Percentiles rank a stretch among this genome's conserved stretches.
These are phyloP conservation scores for Drosophila navojoa DNA, from an alignment of 1,140 invertebrate genomes.

Conservation along the genomic window DNA sequence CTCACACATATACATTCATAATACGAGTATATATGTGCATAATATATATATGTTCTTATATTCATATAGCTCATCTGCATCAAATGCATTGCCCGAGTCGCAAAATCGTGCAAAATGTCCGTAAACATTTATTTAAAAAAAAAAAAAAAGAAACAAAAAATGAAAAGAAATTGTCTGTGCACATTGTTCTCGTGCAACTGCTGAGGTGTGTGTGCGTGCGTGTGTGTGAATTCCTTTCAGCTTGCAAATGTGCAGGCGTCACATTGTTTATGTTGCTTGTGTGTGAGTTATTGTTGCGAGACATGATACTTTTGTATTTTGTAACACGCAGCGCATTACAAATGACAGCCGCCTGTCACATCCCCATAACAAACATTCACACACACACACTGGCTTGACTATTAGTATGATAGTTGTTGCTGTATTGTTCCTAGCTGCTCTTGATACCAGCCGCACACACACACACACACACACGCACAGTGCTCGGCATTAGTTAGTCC, in stretches of 20 bases:
- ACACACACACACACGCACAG: constrained; percentile 22
- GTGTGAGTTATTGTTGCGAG: constrained; percentile 68
- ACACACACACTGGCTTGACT: constrained; percentile 11
- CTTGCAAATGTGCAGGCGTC: constrained; percentile 37
- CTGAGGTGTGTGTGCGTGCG: not conserved
- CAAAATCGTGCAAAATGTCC: constrained; percentile 67
- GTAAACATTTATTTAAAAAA: constrained; percentile 73
- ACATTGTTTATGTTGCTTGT: constrained; percentile 46
- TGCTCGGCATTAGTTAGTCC: constrained; percentile 54
- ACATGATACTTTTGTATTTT: constrained; percentile 64
- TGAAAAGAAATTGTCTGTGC: constrained; percentile 12
- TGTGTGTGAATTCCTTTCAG: constrained; percentile 34
- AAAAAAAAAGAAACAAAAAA: no score
- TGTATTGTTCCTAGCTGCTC: constrained; percentile 14
- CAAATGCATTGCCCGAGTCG: constrained; percentile 41
- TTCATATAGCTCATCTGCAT: constrained; percentile 47
- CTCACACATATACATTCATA: no score
- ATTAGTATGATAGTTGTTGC: constrained; percentile 52
- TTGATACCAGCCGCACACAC: constrained; percentile 11
- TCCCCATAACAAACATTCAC: constrained; percentile 36
- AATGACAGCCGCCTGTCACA: constrained; percentile 70
- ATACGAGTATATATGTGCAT: not conserved
- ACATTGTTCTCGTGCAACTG: constrained; percentile 2
- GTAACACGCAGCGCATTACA: constrained; percentile 64
- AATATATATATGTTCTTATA: not conserved